Conservation (phyloP, 2,888 invertebrate genomes). For the Schizaphis graminum region DNA sequence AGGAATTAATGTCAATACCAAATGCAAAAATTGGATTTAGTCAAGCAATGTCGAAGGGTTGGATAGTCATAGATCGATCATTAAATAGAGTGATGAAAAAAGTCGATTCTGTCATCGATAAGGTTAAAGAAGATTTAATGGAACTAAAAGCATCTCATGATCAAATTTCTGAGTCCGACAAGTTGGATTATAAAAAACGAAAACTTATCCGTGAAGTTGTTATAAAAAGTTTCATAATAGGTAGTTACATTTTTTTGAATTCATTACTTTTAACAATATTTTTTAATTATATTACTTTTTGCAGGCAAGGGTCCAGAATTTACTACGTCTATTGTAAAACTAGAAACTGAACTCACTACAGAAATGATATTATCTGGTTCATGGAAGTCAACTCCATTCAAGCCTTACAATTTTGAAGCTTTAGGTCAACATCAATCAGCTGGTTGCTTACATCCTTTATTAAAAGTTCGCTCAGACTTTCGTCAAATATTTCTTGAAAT, state of each 20-base stretch:
- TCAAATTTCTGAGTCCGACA: slow-evolving; percentile 78
- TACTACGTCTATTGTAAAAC: slow-evolving; percentile 83
- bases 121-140: slow-evolving; percentile 80
- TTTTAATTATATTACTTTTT: neutral
- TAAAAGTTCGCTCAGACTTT: slow-evolving; percentile 95
- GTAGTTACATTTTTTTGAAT: slow-evolving; percentile 66
- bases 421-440: slow-evolving; percentile 84
- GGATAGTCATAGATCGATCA: slow-evolving; percentile 90
- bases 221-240: slow-evolving; percentile 86
- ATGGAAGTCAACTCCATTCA: slow-evolving; percentile 93
- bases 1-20: slow-evolving; percentile 84
- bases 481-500: slow-evolving; percentile 98
- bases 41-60: slow-evolving; percentile 94
- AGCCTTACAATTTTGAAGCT: slow-evolving; percentile 96
- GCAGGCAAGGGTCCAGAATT: slow-evolving; percentile 84
- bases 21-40: slow-evolving; percentile 94
- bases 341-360: slow-evolving; percentile 93
- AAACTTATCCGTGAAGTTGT: slow-evolving; percentile 91
- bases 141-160: slow-evolving; percentile 76
- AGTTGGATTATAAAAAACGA: slow-evolving; percentile 92
- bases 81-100: slow-evolving; percentile 80
- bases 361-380: slow-evolving; percentile 90
- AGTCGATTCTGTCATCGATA: slow-evolving; percentile 80
- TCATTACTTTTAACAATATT: neutral
- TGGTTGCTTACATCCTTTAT: slow-evolving; percentile 94